These are phyloP conservation scores for Dryoscopus gambensis DNA, from an alignment of 2,113 vertebrate species.

Conservation along the genomic window DNA sequence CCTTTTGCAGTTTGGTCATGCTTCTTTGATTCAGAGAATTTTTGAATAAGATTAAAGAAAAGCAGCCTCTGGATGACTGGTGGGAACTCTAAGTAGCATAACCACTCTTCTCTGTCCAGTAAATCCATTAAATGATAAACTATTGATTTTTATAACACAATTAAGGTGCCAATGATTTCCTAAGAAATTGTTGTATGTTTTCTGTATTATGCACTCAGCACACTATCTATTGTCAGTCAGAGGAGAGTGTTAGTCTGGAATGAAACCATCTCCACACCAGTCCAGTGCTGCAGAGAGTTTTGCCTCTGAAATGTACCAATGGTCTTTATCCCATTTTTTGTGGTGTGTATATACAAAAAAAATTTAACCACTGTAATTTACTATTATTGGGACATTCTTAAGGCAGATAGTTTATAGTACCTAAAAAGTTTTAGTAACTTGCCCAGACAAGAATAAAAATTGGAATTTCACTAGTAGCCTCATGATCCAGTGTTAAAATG, in stretches of 20 bases:
- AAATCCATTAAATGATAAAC: constrained; percentile 20
- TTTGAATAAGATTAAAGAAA: neutral
- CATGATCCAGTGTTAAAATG: neutral
- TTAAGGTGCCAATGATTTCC: constrained; percentile 22
- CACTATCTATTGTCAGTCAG: neutral
- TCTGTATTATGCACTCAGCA: neutral
- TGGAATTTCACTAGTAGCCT: neutral
- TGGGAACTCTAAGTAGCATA: neutral
- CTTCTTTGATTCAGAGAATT: neutral
- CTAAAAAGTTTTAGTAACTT: neutral
- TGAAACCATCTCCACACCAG: neutral
- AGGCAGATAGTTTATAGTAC: neutral
- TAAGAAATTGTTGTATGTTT: constrained; percentile 1
- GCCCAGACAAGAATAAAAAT: neutral
- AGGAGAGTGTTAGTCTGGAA: neutral
- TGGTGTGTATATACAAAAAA: neutral
- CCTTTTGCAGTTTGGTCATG: neutral
- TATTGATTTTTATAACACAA: constrained; percentile 33
- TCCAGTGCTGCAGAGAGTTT: neutral
- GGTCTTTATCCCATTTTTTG: neutral
- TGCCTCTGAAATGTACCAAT: neutral
- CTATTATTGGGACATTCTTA: neutral
- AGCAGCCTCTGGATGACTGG: neutral
- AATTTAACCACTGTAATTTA: neutral
- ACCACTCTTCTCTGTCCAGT: neutral